Evolutionary conservation across 2,888 invertebrate species (phyloP), one percentile per base, ranked within the genome.

Genomic region (Plagiodera versicolora): DNA sequence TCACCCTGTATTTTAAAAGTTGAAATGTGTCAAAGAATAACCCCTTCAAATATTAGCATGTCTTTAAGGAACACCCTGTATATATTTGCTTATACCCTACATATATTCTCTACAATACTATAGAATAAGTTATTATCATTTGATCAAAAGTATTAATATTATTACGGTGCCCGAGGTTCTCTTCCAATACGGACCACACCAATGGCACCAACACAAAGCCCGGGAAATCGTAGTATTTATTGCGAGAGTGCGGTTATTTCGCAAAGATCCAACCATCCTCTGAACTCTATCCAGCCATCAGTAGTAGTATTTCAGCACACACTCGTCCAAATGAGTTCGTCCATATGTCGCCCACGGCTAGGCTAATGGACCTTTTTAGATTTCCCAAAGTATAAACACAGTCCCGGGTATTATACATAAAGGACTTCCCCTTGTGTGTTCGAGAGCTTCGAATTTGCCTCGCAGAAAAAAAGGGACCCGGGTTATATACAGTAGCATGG

Each of bases 311-410:
- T n/a, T 47, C 17, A 47, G 19, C 18, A 18, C 32, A 20, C 60
- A 59, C 58, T 63, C 59, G 14, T 45, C 28, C 44, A 61, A 61
- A 61, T 63, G 60, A 58, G 61, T 44, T 56, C 17, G 54, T 58
- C 65, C 65, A 61, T 65, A 63, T 63, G 63, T 63, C 63, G 65
- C 65, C 63, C 50, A 49, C 24, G 65, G 65, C 65, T 20, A 61
- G 57, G 65, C 60, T 65, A 63, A 65, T 65, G 60, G 65, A 65
- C 65, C 65, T 65, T 55, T 56, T 57, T 53, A 35, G 46, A 51
- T 50, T 61, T 61, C 54, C 57, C 57, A 54, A 48, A 48, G 57
- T 57, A 58, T 55, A 61, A 61, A 61, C 61, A 61, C 51, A 35
- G 58, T 54, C 51, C 39, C 50, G 39, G 50, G 58, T 24, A 58